Conservation (phyloP, 64 coral and sea anemone genomes). For the Stichodactyla helianthus region DNA sequence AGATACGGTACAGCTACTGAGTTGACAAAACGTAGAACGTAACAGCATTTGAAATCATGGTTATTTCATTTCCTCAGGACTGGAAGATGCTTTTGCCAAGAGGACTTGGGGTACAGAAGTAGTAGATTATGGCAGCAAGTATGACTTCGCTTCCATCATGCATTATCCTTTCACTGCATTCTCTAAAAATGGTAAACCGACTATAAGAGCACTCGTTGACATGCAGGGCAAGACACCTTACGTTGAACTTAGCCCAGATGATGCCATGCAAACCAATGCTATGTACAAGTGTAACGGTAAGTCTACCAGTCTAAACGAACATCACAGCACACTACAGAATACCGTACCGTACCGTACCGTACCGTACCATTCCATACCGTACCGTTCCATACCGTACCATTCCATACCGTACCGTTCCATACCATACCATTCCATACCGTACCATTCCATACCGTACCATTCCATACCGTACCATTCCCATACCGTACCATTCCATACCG, state of each 20-base stretch:
- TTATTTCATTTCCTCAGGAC: slow-evolving; percentile 1
- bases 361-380: no score
- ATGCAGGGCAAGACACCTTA: slow-evolving; percentile 52
- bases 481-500: no score
- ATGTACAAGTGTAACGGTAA: slow-evolving; percentile 52
- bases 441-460: background rate
- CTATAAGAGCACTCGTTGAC: slow-evolving; percentile 28
- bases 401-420: no score
- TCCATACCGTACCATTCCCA: no score
- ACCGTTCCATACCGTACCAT: background rate
- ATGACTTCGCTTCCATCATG: slow-evolving; percentile 55
- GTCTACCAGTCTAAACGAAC: background rate
- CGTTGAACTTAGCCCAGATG: slow-evolving; percentile 26
- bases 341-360: no score
- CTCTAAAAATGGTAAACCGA: slow-evolving; percentile 46
- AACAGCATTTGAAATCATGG: background rate
- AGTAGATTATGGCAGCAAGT: slow-evolving; percentile 35
- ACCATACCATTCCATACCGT: background rate
- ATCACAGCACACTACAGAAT: background rate
- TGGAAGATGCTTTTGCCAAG: slow-evolving; percentile 46
- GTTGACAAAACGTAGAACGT: no score
- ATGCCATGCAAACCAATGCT: slow-evolving; percentile 40
- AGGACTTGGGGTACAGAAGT: slow-evolving; percentile 48
- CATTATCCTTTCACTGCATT: slow-evolving; percentile 55
- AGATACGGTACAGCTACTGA: no score